These are phyloP conservation scores for Mactromeris polynyma DNA, from an alignment of 2,888 invertebrate species.

Conservation along the genomic window DNA sequence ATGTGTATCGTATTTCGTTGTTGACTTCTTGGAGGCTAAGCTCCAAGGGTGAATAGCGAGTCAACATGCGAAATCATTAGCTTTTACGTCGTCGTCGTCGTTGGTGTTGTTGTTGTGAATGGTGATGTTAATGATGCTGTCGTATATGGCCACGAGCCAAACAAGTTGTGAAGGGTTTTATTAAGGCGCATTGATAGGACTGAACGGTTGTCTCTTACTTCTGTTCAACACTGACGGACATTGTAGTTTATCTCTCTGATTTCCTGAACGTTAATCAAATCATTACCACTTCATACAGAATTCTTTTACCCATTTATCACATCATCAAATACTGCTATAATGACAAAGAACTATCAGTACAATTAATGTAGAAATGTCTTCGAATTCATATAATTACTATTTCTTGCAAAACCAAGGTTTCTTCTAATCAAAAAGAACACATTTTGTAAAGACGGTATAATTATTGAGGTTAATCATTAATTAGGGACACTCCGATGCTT, in stretches of 20 bases:
- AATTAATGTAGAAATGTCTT: background rate
- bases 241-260: background rate
- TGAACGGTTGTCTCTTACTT: background rate
- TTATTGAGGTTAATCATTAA: no score
- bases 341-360: background rate
- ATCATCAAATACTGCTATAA: background rate
- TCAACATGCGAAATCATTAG: background rate
- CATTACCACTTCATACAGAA: background rate
- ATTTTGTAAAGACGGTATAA: no score
- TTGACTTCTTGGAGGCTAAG: background rate
- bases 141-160: no score
- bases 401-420: no score
- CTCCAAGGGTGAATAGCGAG: no score
- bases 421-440: no score
- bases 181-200: no score
- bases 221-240: background rate
- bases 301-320: background rate
- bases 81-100: background rate
- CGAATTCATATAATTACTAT: no score
- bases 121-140: no score
- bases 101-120: no score
- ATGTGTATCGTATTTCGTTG: background rate
- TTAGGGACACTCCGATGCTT: no score
- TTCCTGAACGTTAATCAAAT: background rate
- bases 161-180: no score